These are phyloP conservation scores for Nothocercus nigrocapillus DNA, from an alignment of 2,113 vertebrate genomes.

Conservation along the genomic window DNA sequence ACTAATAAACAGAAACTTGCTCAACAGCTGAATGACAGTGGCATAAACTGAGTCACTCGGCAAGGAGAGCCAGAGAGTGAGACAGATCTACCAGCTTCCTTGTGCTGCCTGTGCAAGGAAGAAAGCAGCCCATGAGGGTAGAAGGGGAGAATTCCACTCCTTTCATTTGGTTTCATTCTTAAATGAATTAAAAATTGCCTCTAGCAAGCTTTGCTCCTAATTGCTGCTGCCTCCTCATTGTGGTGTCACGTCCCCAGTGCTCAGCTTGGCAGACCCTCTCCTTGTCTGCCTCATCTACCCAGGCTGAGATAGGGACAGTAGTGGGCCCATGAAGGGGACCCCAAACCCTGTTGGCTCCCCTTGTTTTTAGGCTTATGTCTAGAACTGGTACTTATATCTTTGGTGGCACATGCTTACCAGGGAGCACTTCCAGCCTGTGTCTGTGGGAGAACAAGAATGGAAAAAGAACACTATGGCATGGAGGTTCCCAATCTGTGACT, in stretches of 20 bases:
- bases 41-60: background rate
- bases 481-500: background rate
- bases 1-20: background rate
- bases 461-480: background rate
- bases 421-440: background rate
- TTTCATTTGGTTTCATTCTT: slow-evolving; percentile 30
- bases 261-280: slow-evolving; percentile 21
- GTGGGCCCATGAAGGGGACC: background rate
- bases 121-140: slow-evolving; percentile 5
- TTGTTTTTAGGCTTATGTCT: background rate
- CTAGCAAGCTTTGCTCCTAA: background rate
- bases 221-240: background rate
- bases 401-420: background rate
- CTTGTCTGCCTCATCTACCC: background rate
- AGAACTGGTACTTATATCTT: background rate
- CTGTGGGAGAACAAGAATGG: background rate
- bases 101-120: slow-evolving; percentile 15
- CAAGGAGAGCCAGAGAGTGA: background rate
- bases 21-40: background rate
- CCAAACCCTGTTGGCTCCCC: background rate
- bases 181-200: slow-evolving; percentile 26
- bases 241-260: background rate
- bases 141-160: background rate
- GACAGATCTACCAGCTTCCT: slow-evolving; percentile 40
- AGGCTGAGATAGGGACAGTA: background rate